Evolutionary conservation across 2,888 invertebrate genomes (phyloP), one percentile per base, ranked within the genome.

Genomic region (Macaria liturata): DNA sequence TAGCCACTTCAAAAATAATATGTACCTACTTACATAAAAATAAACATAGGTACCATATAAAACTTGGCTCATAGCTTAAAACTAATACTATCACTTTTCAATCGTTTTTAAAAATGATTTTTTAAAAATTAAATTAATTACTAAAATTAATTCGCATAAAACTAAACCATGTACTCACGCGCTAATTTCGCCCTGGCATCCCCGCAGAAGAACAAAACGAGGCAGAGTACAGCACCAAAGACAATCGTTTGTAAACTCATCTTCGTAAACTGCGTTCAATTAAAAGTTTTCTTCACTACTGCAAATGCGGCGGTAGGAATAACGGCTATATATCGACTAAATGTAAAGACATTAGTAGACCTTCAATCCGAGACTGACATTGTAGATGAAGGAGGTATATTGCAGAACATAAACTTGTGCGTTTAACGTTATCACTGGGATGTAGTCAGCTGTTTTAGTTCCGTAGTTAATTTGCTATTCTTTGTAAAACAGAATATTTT

Each of bases 301-400:
- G 77, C 70, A 68, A 32, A 55, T 57, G 64, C 62, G 66, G 71
- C 66, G 66, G 48, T 62, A 64, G 65, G 77, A 72, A 70, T 76
- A 75, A 76, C 84, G 66, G 78, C 76, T 81, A 79, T 87, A 84
- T 86, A 85, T 83, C 74, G 73, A 80, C 78, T 77, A 81, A 79
- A 74, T 74, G 78, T 70, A 76, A 76, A 80, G 68, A 81, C 71
- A 72, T 69, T 67, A 66, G 66, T 65, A 74, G 75, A 68, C 85
- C 83, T 86, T 84, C 81, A 74, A 49, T 61, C 55, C 54, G 57
- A 44, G 52, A 49, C 43, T 57, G 71, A 58, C 77, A 71, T 69
- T 75, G 71, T 64, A 66, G 53, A 42, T 67, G 69, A 42, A 31
- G 43, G 43, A 5, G 37, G 8, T 5, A 46, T 32, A 4, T 1